These are phyloP conservation scores for Phortica magna DNA, from an alignment of 2,888 invertebrate species.

Conservation along the genomic window DNA sequence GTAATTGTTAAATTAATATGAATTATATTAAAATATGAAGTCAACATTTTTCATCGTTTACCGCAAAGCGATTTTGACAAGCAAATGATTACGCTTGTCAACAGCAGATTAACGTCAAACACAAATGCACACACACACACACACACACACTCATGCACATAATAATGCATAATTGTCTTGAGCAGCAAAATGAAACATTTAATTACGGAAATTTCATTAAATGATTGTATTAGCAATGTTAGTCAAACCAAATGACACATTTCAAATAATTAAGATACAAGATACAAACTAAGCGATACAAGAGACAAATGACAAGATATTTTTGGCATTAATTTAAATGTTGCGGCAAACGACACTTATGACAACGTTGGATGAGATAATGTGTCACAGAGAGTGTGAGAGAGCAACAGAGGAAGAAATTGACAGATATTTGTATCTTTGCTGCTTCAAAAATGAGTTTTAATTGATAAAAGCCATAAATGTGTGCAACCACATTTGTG, in stretches of 20 bases:
- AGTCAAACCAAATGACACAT: not conserved
- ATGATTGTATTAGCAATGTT: not conserved
- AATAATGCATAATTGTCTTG: slow-evolving; percentile 29
- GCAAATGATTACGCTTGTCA: not conserved
- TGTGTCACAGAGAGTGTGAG: not conserved
- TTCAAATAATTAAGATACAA: not conserved
- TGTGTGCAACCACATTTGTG: not conserved
- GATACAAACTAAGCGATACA: not conserved
- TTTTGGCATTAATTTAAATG: not conserved
- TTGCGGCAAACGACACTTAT: not conserved
- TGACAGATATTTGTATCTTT: not conserved
- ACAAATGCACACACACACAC: slow-evolving; percentile 23
- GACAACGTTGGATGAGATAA: not conserved
- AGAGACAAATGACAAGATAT: not conserved
- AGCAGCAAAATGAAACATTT: not conserved
- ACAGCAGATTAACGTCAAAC: slow-evolving; percentile 2
- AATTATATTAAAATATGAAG: not conserved
- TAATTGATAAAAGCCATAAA: not conserved
- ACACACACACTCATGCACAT: not conserved
- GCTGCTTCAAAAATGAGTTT: not conserved
- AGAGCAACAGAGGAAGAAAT: not conserved
- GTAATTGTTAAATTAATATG: too few species aligned
- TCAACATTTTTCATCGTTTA: not conserved
- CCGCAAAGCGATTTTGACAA: not conserved
- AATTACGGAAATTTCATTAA: not conserved